Evolutionary conservation across 1,140 invertebrate species (phyloP).

Genomic region (Drosophila nigromelanica): DNA sequence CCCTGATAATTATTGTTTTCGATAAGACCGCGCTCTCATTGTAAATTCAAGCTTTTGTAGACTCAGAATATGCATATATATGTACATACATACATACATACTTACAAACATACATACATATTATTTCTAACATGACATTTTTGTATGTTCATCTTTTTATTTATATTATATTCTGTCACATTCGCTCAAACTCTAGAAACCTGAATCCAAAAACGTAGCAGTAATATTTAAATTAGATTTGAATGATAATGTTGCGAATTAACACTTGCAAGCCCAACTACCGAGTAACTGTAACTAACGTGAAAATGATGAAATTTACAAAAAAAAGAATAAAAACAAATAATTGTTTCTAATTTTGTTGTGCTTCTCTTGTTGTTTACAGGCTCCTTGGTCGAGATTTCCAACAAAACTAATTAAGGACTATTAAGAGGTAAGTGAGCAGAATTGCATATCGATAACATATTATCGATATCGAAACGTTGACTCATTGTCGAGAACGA

Average conservation of each 20-base stretch:
- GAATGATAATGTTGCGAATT: no score
- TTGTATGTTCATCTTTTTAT: neutral
- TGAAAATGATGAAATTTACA: no score
- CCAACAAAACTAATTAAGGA: slow-evolving; percentile 72
- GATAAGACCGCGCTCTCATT: neutral
- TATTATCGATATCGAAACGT: slow-evolving; percentile 5
- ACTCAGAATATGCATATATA: no score
- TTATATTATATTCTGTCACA: neutral
- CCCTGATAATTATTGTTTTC: neutral
- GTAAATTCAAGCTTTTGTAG: neutral
- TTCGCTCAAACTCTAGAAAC: no score
- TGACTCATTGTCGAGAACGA: slow-evolving; percentile 32
- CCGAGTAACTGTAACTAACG: no score
- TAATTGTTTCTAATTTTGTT: neutral
- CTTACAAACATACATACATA: no score
- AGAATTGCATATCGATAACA: neutral
- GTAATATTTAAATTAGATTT: no score
- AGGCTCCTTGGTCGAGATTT: slow-evolving; percentile 65
- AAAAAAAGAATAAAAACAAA: no score
- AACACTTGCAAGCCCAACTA: no score
- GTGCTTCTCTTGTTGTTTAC: slow-evolving; percentile 35
- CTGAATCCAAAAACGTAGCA: no score
- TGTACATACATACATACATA: no score
- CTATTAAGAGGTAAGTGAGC: slow-evolving; percentile 72
- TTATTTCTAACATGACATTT: neutral